Percentiles rank a stretch among this genome's conserved stretches.
Conservation (phyloP, 2,888 invertebrate genomes). For the Drosophila anomalata region DNA sequence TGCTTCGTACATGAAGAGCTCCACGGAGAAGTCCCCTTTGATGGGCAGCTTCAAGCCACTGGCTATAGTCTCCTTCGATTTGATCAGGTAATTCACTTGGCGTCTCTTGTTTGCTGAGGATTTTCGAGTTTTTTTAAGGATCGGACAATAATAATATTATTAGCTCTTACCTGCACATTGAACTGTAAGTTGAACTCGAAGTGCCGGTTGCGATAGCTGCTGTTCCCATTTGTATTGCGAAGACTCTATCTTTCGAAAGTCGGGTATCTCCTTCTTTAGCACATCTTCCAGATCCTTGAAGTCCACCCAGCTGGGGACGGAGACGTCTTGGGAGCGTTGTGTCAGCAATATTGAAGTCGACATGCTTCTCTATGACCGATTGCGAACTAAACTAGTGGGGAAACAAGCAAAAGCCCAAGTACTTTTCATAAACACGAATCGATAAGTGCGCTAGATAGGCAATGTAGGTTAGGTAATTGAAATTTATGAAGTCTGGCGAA, state of each 20-base stretch:
- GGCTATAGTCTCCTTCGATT: constrained; percentile 34
- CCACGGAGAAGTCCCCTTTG: constrained; percentile 54
- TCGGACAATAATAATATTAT: too few relatives aligned
- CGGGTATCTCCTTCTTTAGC: constrained; percentile 23
- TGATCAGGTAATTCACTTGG: constrained; percentile 54
- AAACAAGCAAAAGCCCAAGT: not conserved
- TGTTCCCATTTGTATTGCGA: constrained; percentile 31
- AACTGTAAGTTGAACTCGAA: constrained; percentile 44
- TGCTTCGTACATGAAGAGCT: constrained; percentile 59
- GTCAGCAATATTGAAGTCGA: constrained; percentile 25
- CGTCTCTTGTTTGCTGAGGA: constrained; percentile 48
- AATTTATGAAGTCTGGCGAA: constrained; percentile 36
- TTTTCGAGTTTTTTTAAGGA: not conserved
- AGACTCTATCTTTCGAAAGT: constrained; percentile 33
- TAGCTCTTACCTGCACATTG: constrained; percentile 37
- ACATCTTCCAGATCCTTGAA: constrained; percentile 39
- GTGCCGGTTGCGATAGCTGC: constrained; percentile 15
- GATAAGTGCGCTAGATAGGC: constrained; percentile 37
- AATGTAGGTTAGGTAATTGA: constrained; percentile 29
- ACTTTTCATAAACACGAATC: constrained; percentile 8
- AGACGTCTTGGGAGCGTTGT: constrained; percentile 45
- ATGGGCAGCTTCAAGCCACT: constrained; percentile 28
- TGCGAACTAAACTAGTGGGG: constrained; percentile 34
- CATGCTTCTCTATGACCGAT: constrained; percentile 39
- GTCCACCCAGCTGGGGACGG: constrained; percentile 41